Conservation (phyloP, 92 coral and sea anemone genomes). For the Epizoanthus ramosus region DNA sequence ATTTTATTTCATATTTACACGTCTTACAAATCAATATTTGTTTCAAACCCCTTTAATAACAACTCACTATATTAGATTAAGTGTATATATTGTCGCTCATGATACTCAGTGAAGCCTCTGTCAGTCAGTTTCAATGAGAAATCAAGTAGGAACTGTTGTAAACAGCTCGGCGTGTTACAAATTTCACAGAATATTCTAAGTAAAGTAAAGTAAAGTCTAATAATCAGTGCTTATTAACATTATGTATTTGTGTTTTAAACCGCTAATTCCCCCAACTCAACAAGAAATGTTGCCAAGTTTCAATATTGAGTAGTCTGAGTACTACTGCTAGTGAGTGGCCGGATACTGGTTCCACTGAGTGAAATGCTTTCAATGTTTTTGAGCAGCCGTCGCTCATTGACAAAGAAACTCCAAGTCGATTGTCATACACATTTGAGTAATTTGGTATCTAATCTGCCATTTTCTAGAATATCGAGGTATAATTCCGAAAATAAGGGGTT, state of each 20-base stretch:
- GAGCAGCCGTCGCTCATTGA: neutral
- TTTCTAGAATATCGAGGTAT: neutral
- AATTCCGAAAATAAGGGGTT: neutral
- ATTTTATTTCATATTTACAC: constrained; percentile 9
- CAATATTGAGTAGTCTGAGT: neutral
- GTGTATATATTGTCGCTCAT: constrained; percentile 15
- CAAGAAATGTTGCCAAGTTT: too few relatives aligned
- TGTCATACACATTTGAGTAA: constrained; percentile 1
- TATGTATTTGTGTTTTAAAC: constrained; percentile 21
- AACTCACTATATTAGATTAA: constrained; percentile 13
- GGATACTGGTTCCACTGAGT: neutral
- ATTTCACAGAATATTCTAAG: neutral
- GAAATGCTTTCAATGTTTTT: neutral
- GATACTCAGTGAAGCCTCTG: too few relatives aligned
- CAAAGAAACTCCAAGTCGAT: neutral
- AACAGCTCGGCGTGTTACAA: constrained; percentile 5
- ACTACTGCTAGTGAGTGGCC: neutral
- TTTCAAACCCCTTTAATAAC: constrained; percentile 22
- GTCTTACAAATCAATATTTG: constrained; percentile 27
- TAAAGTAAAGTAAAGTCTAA: too few relatives aligned
- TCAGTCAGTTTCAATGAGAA: constrained; percentile 10
- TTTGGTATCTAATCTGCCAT: too few relatives aligned
- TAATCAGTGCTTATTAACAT: neutral
- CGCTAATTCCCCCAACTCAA: neutral
- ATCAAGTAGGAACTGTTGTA: constrained; percentile 14